Conservation (phyloP, 2,797 vertebrate species). For the Paedocypris micromegethes region DNA sequence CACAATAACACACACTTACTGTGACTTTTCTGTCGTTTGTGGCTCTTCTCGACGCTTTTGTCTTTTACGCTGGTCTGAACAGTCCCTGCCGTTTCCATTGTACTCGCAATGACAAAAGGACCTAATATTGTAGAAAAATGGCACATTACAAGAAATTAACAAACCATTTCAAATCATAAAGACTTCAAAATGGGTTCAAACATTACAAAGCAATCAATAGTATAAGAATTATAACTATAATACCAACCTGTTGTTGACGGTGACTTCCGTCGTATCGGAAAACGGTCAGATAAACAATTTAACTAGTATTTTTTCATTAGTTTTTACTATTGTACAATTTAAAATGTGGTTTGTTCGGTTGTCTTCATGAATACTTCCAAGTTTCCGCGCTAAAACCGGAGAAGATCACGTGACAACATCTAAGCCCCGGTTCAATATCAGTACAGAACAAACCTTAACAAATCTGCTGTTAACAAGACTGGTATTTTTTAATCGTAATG, state of each 20-base stretch:
- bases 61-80: not conserved
- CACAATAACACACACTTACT: constrained; percentile 28
- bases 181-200: too few species aligned
- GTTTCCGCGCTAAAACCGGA: constrained; percentile 38
- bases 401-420: constrained; percentile 13
- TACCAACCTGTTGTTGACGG: too few species aligned
- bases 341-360: not conserved
- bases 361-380: not conserved
- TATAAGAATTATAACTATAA: too few species aligned
- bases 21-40: constrained; percentile 19
- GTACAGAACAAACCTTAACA: too few species aligned
- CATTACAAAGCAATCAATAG: too few species aligned
- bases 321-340: too few species aligned
- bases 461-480: too few species aligned
- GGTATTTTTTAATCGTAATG: too few species aligned
- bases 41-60: constrained; percentile 24
- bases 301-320: too few species aligned
- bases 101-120: not conserved
- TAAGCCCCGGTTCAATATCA: not conserved
- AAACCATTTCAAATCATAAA: not conserved
- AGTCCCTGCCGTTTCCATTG: constrained; percentile 22
- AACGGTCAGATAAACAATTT: too few species aligned
- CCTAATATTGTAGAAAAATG: constrained; percentile 1
- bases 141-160: not conserved
- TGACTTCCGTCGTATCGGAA: too few species aligned